Percentiles rank a stretch among this genome's conserved stretches.
phyloP scores from a whole-genome alignment of 2,113 vertebrate genomes.

The Lasiurus cinereus region DNA sequence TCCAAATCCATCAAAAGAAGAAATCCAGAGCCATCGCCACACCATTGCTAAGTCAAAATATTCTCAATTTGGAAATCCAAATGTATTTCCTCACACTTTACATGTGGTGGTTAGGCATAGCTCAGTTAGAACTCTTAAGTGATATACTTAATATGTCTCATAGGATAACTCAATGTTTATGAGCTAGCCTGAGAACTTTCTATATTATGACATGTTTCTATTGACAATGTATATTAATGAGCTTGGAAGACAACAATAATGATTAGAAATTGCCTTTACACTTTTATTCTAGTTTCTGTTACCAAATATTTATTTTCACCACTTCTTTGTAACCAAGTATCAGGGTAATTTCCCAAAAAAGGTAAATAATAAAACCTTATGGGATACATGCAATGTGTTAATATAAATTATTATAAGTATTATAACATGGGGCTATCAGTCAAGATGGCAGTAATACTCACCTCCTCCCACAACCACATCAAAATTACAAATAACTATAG shows the following conservation, averaged over 20 bases:
- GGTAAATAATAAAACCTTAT: constrained; percentile 27
- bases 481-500: background rate
- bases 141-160: constrained; percentile 1
- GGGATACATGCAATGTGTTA: background rate
- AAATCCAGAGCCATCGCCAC: background rate
- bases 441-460: background rate
- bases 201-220: background rate
- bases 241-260: constrained; percentile 45
- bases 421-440: background rate
- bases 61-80: background rate
- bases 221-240: background rate
- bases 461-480: background rate
- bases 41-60: background rate
- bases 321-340: constrained; percentile 44
- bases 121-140: background rate
- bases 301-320: constrained; percentile 27
- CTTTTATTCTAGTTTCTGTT: constrained; percentile 32
- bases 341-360: constrained; percentile 45
- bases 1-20: background rate
- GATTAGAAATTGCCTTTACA: constrained; percentile 38
- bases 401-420: background rate
- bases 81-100: background rate
- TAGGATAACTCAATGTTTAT: background rate
- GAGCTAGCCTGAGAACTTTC: background rate
- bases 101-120: background rate